Base-by-base conservation (phyloP, 2,113 vertebrate genomes). In the Thalassoma bifasciatum region DNA sequence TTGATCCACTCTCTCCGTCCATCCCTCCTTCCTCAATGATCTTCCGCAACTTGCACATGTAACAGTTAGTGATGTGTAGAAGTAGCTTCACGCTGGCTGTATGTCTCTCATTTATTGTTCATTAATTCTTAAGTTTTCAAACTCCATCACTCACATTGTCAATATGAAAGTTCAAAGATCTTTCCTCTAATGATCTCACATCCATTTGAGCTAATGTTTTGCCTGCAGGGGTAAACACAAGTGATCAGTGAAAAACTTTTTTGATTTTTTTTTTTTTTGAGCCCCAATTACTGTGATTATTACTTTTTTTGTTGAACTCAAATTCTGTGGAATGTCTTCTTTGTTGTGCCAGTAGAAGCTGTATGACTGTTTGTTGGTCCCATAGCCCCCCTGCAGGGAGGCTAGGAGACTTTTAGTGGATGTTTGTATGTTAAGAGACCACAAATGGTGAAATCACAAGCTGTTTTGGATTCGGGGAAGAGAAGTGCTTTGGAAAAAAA, bases 31-130 rank as follows among this genome's bases (percentile, higher is more conserved):
- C 79, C 66, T 66, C 52, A 79, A 81, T 42, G 69, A 83, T 83
- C 85, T 81, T 83, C 84, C 75, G 75, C 52, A 72, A 73, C 82
- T 86, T 84, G 78, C 90, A 88, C 86, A 85, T 83, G 40, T 82
- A 63, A 76, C 73, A 66, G 58, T 79, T 82, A 46, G 52, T 67
- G n/a, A 71, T 88, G 74, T 85, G 80, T 85, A 79, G 42, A 72
- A 60, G 73, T 77, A 71, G 81, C 74, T 84, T 82, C 69, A 82
- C 23, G 23, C 66, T 81, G 84, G 68, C 74, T 85, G 77, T 87
- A 85, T 88, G 85, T 89, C 82, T 89, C 78, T 84, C 57, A 75
- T 73, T 82, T 75, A 79, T 80, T 84, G 42, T 63, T 50, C n/a
- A 59, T 61, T 54, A 44, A 79, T 82, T 68, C 22, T 54, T 26